phyloP scores from a whole-genome alignment of 2,797 vertebrate species.

The Pipistrellus pygmaeus region DNA sequence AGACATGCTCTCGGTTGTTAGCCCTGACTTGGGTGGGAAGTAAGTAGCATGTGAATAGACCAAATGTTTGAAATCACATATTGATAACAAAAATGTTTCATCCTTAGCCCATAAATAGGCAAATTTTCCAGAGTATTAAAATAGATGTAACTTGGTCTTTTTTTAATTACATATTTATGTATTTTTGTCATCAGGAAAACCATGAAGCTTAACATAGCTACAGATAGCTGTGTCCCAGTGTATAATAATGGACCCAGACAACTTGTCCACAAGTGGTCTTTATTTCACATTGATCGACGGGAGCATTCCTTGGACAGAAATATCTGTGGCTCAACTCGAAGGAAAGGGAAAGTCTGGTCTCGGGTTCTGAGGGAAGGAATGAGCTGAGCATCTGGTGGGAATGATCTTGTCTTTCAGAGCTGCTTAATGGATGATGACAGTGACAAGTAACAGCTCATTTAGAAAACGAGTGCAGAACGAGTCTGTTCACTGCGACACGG shows the following conservation, averaged over 20 bases:
- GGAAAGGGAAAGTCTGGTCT: constrained; percentile 35
- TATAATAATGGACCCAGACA: constrained; percentile 28
- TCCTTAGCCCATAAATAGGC: constrained; percentile 7
- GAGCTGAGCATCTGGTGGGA: constrained; percentile 66
- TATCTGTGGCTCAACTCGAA: constrained; percentile 45
- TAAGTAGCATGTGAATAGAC: not conserved
- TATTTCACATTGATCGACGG: constrained; percentile 64
- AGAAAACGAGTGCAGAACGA: constrained; percentile 47
- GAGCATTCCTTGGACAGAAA: constrained; percentile 48
- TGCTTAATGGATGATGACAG: constrained; percentile 69
- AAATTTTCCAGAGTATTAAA: constrained; percentile 29
- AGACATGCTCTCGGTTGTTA: not conserved
- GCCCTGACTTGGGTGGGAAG: not conserved
- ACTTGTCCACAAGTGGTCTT: constrained; percentile 63
- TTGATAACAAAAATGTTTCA: constrained; percentile 4
- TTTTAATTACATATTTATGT: constrained; percentile 19
- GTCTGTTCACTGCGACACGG: not conserved
- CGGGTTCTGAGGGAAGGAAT: constrained; percentile 36
- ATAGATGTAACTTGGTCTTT: constrained; percentile 4
- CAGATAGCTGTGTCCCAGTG: not conserved
- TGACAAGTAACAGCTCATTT: constrained; percentile 68
- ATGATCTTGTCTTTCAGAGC: constrained; percentile 68
- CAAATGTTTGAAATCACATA: constrained; percentile 17
- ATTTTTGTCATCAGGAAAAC: constrained; percentile 56
- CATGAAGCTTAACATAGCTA: not conserved